A percentile compares a stretch with the other conserved stretches of the same genome.
These are phyloP conservation scores for Microctonus brassicae DNA, from an alignment of 2,888 invertebrate species.

Conservation along the genomic window DNA sequence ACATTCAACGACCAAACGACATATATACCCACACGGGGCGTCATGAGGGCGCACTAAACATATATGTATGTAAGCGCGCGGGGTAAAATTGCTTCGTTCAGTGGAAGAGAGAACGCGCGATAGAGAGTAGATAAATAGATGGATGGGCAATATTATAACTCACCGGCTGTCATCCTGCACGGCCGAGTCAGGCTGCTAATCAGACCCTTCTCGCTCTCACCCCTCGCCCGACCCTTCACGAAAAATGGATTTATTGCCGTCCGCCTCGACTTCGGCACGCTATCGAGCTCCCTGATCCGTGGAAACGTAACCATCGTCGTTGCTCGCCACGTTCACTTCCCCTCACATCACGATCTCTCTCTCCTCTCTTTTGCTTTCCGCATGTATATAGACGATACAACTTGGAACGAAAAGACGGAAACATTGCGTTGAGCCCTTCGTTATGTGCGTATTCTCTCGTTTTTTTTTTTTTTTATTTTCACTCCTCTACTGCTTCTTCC, in stretches of 20 bases:
- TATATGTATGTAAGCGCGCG: slow-evolving; percentile 30
- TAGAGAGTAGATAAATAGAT: slow-evolving; percentile 70
- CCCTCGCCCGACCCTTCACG: slow-evolving; percentile 67
- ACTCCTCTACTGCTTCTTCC: not conserved
- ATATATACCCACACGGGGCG: slow-evolving; percentile 27
- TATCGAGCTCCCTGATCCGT: slow-evolving; percentile 70
- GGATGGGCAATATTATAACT: slow-evolving; percentile 71
- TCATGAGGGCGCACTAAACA: slow-evolving; percentile 41
- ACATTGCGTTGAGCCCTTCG: slow-evolving; percentile 21
- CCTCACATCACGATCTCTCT: slow-evolving; percentile 25
- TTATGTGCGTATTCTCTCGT: slow-evolving; percentile 16
- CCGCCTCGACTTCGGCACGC: slow-evolving; percentile 70
- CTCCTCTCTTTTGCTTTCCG: slow-evolving; percentile 19
- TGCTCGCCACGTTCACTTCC: slow-evolving; percentile 44
- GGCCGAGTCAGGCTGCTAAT: slow-evolving; percentile 70
- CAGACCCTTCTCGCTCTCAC: slow-evolving; percentile 66
- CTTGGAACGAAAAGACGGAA: slow-evolving; percentile 15
- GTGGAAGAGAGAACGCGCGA: slow-evolving; percentile 49
- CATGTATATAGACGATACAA: slow-evolving; percentile 12
- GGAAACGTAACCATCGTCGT: slow-evolving; percentile 62
- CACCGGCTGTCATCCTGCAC: slow-evolving; percentile 70
- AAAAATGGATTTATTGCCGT: slow-evolving; percentile 70
- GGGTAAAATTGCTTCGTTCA: slow-evolving; percentile 17
- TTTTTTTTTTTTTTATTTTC: too few species aligned
- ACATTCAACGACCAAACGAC: slow-evolving; percentile 47